Evolutionary conservation across 2,888 invertebrate species (phyloP).

Genomic region (Catocala nupta): DNA sequence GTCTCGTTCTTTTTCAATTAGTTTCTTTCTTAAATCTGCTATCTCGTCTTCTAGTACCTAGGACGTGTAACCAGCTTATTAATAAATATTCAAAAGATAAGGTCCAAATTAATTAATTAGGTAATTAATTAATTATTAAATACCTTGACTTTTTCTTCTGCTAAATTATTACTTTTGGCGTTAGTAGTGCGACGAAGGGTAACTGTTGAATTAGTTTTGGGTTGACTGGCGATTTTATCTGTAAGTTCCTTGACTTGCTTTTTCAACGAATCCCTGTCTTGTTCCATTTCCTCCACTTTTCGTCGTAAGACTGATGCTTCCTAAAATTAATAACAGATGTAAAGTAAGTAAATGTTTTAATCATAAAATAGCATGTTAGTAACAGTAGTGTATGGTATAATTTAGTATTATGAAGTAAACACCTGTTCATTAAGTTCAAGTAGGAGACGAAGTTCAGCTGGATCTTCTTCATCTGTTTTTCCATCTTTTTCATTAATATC

Average conservation of each 20-base stretch:
- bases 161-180: constrained; percentile 82
- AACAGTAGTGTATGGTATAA: background rate
- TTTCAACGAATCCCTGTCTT: constrained; percentile 91
- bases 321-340: constrained; percentile 51
- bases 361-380: background rate
- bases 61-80: constrained; percentile 1
- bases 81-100: background rate
- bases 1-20: constrained; percentile 94
- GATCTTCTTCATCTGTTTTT: constrained; percentile 93
- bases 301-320: constrained; percentile 94
- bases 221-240: constrained; percentile 88
- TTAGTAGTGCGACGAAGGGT: constrained; percentile 67
- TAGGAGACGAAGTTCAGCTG: constrained; percentile 93
- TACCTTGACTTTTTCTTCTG: constrained; percentile 90
- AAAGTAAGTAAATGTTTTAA: background rate
- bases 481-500: constrained; percentile 91
- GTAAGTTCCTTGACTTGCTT: constrained; percentile 93
- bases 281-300: constrained; percentile 94
- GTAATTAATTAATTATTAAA: constrained; percentile 8
- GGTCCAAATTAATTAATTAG: too few species aligned
- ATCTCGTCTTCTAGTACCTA: constrained; percentile 91
- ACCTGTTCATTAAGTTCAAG: constrained; percentile 96
- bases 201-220: constrained; percentile 71
- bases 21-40: constrained; percentile 90
- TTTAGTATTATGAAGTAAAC: constrained; percentile 26